phyloP scores from a whole-genome alignment of 2,113 vertebrate species.

The Danio rerio region GRCz12tu NC_133198.1:11313501-11314000 shows the following conservation, averaged over 20 bases:
- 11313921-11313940: too few species aligned
- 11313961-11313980: too few species aligned
- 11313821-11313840: too few species aligned
- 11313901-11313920: too few species aligned
- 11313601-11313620: background rate
- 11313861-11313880: too few species aligned
- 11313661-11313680: background rate
- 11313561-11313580: constrained; percentile 35
- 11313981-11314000: too few species aligned
- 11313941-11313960: too few species aligned
- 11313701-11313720: constrained; percentile 2
- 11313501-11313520: constrained; percentile 52
- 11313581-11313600: background rate
- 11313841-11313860: too few species aligned
- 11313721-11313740: background rate
- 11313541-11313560: constrained; percentile 37
- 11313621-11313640: background rate
- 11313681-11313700: constrained; percentile 6
- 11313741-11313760: background rate
- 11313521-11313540: constrained; percentile 48
- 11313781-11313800: background rate
- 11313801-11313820: too few species aligned
- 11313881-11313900: too few species aligned
- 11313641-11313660: background rate
- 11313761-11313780: background rate